Evolutionary conservation across 2,888 invertebrate genomes (phyloP), one percentile per base, ranked within the genome.

Genomic region (Synergus japonicus): DNA sequence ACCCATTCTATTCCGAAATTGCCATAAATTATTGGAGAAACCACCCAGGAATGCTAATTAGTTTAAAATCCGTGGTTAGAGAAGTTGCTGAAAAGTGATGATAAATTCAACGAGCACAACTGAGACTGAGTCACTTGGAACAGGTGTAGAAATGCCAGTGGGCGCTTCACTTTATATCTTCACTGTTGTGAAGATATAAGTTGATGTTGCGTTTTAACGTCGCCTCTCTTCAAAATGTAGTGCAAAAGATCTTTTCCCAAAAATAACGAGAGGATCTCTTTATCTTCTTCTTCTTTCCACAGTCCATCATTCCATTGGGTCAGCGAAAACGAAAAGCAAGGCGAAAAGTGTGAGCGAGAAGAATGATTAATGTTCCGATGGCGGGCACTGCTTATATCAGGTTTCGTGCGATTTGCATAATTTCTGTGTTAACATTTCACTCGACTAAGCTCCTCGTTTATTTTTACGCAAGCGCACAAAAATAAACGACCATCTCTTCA

Each of bases 361-460:
- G 85, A 87, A 90, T 89, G 89, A 89, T 88, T 89, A 88, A 89
- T 89, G 85, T 83, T 82, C 77, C 82, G 83, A 85, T 88, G 86
- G 78, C 73, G 83, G 83, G 77, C 81, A 73, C 83, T 83, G 84
- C 82, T 58, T 54, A 41, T 73, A 73, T 73, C 73, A 73, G 37
- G 73, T 73, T 83, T 83, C 83, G 81, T 81, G 63, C 67, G 81
- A 89, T 89, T 90, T 87, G 83, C 89, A 90, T 90, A 90, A 90
- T 89, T 90, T 86, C 87, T 87, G 85, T 89, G 90, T 90, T 89
- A 89, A 90, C 89, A 88, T 89, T 89, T 88, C 88, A 90, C 90
- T 85, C 83, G 82, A 79, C 81, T 77, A 77, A 76, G 78, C 49
- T 73, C 73, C 54, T 73, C 73, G 41, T 54, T 73, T 73, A 54